These are phyloP conservation scores for Drosophila neocordata DNA, from an alignment of 1,140 invertebrate genomes.

Conservation along the genomic window DNA sequence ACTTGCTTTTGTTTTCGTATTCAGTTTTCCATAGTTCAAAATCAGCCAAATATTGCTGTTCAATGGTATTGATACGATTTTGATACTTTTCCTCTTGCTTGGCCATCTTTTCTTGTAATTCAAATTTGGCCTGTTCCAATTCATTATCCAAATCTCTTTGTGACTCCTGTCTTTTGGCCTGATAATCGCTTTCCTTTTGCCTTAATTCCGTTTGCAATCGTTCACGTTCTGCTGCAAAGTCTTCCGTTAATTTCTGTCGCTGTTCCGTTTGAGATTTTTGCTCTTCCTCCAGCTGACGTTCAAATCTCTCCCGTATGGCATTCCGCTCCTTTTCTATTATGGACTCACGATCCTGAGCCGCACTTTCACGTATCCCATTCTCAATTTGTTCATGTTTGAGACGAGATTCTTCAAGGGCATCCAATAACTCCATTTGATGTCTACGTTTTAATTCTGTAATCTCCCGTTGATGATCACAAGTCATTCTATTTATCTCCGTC, in stretches of 20 bases:
- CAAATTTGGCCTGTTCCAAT: slow-evolving; percentile 82
- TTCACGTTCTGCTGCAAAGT: slow-evolving; percentile 83
- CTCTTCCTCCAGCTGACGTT: slow-evolving; percentile 84
- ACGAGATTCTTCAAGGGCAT: slow-evolving; percentile 74
- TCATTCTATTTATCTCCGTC: slow-evolving; percentile 87
- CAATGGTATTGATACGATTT: slow-evolving; percentile 84
- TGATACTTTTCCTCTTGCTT: slow-evolving; percentile 82
- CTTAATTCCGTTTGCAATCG: slow-evolving; percentile 73
- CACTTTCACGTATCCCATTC: slow-evolving; percentile 83
- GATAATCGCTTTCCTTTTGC: slow-evolving; percentile 81
- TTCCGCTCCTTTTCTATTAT: slow-evolving; percentile 84
- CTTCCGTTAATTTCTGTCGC: slow-evolving; percentile 83
- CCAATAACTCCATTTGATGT: slow-evolving; percentile 85
- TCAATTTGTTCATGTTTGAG: slow-evolving; percentile 83
- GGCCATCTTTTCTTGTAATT: slow-evolving; percentile 83
- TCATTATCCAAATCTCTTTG: slow-evolving; percentile 72
- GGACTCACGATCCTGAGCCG: slow-evolving; percentile 83
- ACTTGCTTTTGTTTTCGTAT: slow-evolving; percentile 85
- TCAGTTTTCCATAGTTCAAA: slow-evolving; percentile 84
- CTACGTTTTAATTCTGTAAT: slow-evolving; percentile 84
- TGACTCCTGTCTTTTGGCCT: slow-evolving; percentile 58
- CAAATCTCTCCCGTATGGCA: slow-evolving; percentile 83
- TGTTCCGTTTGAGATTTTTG: slow-evolving; percentile 84
- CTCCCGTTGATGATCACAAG: slow-evolving; percentile 86
- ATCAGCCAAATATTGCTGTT: slow-evolving; percentile 84